Conservation (phyloP, 2,113 vertebrate species). For the Bettongia penicillata region DNA sequence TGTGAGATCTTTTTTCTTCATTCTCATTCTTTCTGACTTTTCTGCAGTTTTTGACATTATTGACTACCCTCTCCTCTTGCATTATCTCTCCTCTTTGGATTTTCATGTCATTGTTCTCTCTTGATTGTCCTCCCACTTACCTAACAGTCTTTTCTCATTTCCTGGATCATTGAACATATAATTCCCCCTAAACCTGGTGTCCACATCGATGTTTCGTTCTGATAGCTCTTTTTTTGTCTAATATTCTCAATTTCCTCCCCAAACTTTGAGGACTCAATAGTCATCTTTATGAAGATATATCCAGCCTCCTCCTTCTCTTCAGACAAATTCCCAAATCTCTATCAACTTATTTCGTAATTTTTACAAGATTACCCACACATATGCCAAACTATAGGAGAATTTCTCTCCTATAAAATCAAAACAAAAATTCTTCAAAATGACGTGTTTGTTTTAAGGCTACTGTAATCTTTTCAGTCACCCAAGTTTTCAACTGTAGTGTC, state of each 20-base stretch:
- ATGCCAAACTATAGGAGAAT: background rate
- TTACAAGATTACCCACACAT: background rate
- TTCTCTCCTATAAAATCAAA: background rate
- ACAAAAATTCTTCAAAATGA: background rate
- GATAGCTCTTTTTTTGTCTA: background rate
- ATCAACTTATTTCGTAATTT: rapidly evolving
- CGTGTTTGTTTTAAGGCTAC: background rate
- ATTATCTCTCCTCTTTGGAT: background rate
- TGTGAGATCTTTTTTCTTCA: background rate
- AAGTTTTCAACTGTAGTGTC: background rate
- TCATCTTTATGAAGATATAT: background rate
- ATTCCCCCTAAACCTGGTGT: background rate
- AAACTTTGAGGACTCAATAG: background rate
- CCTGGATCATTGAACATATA: background rate
- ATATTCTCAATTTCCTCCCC: background rate
- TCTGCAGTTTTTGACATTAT: background rate
- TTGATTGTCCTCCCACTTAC: background rate
- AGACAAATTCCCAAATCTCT: background rate
- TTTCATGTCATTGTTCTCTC: background rate
- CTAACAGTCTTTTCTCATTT: background rate
- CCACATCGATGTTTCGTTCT: background rate
- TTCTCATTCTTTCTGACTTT: background rate
- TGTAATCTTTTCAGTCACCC: background rate
- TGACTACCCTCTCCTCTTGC: background rate
- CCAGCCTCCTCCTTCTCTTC: background rate